Conservation (phyloP, 64 coral and sea anemone species). For the Porites australiensis region DNA sequence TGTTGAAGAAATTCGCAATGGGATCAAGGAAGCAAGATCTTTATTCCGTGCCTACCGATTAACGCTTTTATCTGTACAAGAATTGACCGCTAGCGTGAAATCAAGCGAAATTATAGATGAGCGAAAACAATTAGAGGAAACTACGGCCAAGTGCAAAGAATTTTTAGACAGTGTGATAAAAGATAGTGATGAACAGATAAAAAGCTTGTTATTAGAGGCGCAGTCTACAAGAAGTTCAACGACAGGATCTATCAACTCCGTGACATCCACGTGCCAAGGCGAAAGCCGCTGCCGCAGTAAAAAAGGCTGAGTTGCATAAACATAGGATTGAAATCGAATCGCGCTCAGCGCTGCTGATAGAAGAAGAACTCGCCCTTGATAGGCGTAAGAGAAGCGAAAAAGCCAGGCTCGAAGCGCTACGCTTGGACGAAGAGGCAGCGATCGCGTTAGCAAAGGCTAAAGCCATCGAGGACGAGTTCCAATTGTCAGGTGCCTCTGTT, state of each 20-base stretch:
- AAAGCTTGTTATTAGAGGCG: background rate
- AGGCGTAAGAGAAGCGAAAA: background rate
- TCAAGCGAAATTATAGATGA: background rate
- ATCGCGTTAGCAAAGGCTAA: background rate
- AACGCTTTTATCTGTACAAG: constrained; percentile 1
- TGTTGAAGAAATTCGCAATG: background rate
- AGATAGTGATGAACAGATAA: background rate
- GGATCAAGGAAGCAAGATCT: background rate
- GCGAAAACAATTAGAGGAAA: constrained; percentile 11
- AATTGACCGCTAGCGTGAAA: background rate
- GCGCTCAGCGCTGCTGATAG: background rate
- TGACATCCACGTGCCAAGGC: background rate
- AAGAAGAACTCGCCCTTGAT: constrained; percentile 27
- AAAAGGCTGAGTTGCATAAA: background rate
- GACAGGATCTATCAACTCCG: constrained; percentile 7
- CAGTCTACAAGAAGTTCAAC: background rate
- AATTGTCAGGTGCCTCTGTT: background rate
- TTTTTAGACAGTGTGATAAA: constrained; percentile 1
- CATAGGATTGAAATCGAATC: background rate
- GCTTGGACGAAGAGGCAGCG: background rate
- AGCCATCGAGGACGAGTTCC: background rate
- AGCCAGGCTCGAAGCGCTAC: background rate
- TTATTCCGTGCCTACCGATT: background rate
- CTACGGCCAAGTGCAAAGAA: background rate
- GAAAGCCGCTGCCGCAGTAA: constrained; percentile 22